A percentile compares a stretch with the other conserved stretches of the same genome.
Evolutionary conservation across 1,140 invertebrate species (phyloP).

Genomic region (Bombus consobrinus): DNA sequence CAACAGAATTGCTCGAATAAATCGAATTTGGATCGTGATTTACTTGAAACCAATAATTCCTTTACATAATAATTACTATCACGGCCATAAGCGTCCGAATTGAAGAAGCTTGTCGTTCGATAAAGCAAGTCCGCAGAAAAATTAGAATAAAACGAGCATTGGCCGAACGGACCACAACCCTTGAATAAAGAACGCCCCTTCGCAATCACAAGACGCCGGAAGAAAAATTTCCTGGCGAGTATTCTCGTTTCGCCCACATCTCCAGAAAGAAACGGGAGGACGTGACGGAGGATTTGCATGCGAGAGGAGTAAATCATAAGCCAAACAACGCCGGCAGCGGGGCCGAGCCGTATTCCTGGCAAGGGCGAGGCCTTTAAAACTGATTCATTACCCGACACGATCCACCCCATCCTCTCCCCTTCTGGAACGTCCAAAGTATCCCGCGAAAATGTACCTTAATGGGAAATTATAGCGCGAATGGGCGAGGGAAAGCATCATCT

Average conservation of each 20-base stretch:
- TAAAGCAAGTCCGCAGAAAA: not conserved
- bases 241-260: constrained; percentile 24
- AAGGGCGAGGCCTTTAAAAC: constrained; percentile 74
- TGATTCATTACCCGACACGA: constrained; percentile 74
- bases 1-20: too few relatives aligned
- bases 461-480: constrained; percentile 71
- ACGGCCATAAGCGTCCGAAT: not conserved
- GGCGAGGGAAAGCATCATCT: not conserved
- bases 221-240: not conserved
- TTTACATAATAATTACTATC: not conserved
- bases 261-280: not conserved
- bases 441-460: constrained; percentile 67
- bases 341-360: constrained; percentile 63
- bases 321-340: constrained; percentile 67
- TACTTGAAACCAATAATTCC: too few relatives aligned
- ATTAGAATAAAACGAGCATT: not conserved
- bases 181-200: not conserved
- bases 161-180: not conserved
- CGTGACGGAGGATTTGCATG: constrained; percentile 55
- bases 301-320: constrained; percentile 67
- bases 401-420: not conserved
- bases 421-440: constrained; percentile 3
- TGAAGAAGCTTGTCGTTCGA: rapidly evolving
- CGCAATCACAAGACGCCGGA: not conserved
- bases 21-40: too few relatives aligned